These are phyloP conservation scores for Glaucidium brasilianum DNA, from an alignment of 2,113 vertebrate species.

Conservation along the genomic window DNA sequence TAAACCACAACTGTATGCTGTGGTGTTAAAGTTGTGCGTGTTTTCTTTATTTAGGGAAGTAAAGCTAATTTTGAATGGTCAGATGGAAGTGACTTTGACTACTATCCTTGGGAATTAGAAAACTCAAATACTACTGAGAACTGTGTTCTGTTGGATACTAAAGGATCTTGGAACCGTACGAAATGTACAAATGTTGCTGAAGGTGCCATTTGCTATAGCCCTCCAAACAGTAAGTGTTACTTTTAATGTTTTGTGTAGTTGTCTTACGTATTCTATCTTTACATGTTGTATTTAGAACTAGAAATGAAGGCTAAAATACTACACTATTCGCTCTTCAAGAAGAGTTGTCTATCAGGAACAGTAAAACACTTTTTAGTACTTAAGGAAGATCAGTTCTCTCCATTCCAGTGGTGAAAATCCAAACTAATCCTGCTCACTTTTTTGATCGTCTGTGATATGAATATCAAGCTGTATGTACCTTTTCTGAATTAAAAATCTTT, in stretches of 20 bases:
- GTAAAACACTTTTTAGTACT: background rate
- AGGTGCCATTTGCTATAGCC: constrained; percentile 90
- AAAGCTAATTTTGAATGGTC: constrained; percentile 88
- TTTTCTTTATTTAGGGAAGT: constrained; percentile 72
- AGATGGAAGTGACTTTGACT: constrained; percentile 83
- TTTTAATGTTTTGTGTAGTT: background rate
- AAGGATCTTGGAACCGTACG: constrained; percentile 80
- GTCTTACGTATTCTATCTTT: background rate
- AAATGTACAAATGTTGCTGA: constrained; percentile 75
- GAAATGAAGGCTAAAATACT: background rate
- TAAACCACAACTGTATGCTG: background rate
- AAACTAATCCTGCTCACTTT: background rate
- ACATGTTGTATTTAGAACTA: background rate
- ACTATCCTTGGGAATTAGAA: constrained; percentile 65
- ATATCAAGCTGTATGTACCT: background rate
- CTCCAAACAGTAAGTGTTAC: constrained; percentile 66
- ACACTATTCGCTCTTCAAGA: background rate
- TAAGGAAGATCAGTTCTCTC: background rate
- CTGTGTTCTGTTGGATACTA: constrained; percentile 81
- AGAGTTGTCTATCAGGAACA: background rate
- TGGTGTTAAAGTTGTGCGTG: background rate
- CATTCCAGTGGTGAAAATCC: background rate
- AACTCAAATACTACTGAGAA: constrained; percentile 53
- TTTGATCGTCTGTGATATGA: background rate
- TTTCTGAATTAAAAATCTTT: background rate